phyloP scores from a whole-genome alignment of 2,888 invertebrate species.

The Caenorhabditis imperialis region DNA sequence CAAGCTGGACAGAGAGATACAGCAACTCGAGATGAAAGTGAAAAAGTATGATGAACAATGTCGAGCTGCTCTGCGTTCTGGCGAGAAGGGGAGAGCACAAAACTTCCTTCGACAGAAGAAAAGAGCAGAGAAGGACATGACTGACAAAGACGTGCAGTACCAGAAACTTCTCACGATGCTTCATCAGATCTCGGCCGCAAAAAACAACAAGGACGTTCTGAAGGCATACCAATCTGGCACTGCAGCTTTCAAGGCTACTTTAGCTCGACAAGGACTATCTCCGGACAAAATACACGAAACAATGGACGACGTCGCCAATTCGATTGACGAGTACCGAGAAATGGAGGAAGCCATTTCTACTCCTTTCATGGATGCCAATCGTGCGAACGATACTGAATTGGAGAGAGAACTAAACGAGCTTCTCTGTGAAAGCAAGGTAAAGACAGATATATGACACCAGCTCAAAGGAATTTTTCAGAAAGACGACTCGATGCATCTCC shows the following conservation, averaged over 20 bases:
- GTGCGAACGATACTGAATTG: slow-evolving; percentile 46
- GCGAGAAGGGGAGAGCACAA: slow-evolving; percentile 68
- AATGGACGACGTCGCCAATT: slow-evolving; percentile 73
- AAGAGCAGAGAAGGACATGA: slow-evolving; percentile 70
- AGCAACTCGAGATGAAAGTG: slow-evolving; percentile 66
- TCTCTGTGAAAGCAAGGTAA: slow-evolving; percentile 48
- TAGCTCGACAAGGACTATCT: slow-evolving; percentile 72
- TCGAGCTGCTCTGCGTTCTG: slow-evolving; percentile 61
- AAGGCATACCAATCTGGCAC: slow-evolving; percentile 72
- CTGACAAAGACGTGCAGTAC: slow-evolving; percentile 74
- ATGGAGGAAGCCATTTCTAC: slow-evolving; percentile 71
- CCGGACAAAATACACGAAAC: slow-evolving; percentile 75
- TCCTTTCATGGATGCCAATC: slow-evolving; percentile 17
- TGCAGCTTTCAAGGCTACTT: slow-evolving; percentile 71
- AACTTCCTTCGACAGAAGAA: slow-evolving; percentile 69
- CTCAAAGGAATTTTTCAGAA: slow-evolving; percentile 28
- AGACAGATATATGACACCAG: background rate
- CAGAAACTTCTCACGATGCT: slow-evolving; percentile 71
- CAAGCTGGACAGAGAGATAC: slow-evolving; percentile 70
- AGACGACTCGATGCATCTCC: slow-evolving; percentile 48
- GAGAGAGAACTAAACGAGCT: slow-evolving; percentile 58
- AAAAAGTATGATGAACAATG: slow-evolving; percentile 67
- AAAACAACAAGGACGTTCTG: slow-evolving; percentile 74
- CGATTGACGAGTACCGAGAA: slow-evolving; percentile 72
- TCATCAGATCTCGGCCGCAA: slow-evolving; percentile 71